phyloP scores from a whole-genome alignment of 2,888 invertebrate genomes.

The Mesochorus sp. region DNA sequence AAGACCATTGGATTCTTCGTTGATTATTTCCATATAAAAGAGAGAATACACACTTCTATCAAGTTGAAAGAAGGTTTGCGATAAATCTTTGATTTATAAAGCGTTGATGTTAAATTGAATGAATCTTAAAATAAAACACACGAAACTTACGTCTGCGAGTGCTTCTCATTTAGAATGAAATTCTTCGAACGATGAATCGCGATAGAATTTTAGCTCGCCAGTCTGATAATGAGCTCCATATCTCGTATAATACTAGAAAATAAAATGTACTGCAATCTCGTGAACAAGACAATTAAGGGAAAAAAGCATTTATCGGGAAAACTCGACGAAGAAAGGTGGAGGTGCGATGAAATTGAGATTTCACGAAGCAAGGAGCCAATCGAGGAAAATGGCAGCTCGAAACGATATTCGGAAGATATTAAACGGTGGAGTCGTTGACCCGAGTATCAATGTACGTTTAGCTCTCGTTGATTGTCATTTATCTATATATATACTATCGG shows the following conservation, averaged over 20 bases:
- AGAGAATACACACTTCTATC: no score
- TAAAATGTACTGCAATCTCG: neutral
- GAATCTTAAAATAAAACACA: no score
- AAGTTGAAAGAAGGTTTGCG: no score
- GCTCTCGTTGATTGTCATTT: constrained; percentile 6
- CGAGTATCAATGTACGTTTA: constrained; percentile 33
- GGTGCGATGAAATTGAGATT: constrained; percentile 64
- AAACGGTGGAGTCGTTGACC: constrained; percentile 28
- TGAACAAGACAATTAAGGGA: neutral
- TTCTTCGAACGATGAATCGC: constrained; percentile 33
- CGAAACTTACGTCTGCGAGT: no score
- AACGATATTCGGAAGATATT: constrained; percentile 66
- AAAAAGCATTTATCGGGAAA: neutral
- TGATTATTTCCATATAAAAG: neutral
- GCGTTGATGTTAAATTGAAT: no score
- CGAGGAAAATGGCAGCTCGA: constrained; percentile 66
- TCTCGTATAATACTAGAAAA: no score
- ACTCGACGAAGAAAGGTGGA: neutral
- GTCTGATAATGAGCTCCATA: no score
- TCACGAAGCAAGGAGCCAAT: constrained; percentile 59
- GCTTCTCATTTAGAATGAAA: no score
- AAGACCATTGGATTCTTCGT: constrained; percentile 67
- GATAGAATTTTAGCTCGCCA: constrained; percentile 8
- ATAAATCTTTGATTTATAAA: no score
- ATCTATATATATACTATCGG: neutral